phyloP scores from a whole-genome alignment of 1,140 invertebrate genomes.

The Drosophila lowei region DNA sequence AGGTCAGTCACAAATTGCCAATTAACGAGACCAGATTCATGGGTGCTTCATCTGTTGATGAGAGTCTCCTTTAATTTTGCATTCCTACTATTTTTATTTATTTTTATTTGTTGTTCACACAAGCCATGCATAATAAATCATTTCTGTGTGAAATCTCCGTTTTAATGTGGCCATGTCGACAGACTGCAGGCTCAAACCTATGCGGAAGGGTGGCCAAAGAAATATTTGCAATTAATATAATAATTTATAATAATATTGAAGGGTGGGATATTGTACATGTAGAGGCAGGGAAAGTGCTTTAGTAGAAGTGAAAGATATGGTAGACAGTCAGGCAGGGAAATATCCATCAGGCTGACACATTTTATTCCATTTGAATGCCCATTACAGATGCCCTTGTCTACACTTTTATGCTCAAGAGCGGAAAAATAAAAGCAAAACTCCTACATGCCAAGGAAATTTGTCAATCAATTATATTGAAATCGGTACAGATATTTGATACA shows the following conservation, averaged over 20 bases:
- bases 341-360: slow-evolving; percentile 45
- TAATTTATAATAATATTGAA: slow-evolving; percentile 61
- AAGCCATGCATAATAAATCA: slow-evolving; percentile 17
- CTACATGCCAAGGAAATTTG: neutral
- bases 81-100: neutral
- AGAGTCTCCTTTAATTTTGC: neutral
- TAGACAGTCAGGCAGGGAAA: neutral
- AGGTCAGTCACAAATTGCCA: slow-evolving; percentile 6
- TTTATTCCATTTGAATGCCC: too few species aligned
- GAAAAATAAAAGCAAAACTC: slow-evolving; percentile 22
- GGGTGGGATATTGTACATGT: neutral
- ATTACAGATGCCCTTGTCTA: too few species aligned
- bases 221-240: slow-evolving; percentile 76
- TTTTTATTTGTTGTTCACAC: slow-evolving; percentile 2
- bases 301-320: neutral
- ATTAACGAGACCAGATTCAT: neutral
- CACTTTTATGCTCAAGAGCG: too few species aligned
- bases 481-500: too few species aligned
- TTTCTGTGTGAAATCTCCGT: slow-evolving; percentile 22
- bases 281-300: slow-evolving; percentile 16
- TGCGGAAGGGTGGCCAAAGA: slow-evolving; percentile 36
- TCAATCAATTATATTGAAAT: too few species aligned
- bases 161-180: slow-evolving; percentile 43
- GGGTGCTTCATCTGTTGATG: neutral
- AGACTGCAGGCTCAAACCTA: slow-evolving; percentile 20